These are phyloP conservation scores for Psephotus haematonotus DNA, from an alignment of 2,113 vertebrate species.

Conservation along the genomic window DNA sequence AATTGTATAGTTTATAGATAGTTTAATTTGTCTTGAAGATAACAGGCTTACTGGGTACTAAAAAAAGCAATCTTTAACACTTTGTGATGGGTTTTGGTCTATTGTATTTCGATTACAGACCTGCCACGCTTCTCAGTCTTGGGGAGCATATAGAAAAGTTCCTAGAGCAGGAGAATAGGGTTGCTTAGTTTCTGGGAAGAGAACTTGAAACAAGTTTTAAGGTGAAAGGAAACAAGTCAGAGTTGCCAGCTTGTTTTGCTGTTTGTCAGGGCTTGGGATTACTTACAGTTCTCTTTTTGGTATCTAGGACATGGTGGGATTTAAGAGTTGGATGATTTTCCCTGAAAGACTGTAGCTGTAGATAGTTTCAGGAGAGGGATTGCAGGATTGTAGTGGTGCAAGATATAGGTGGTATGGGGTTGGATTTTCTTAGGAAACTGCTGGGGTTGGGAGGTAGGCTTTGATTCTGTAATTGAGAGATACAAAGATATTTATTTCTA, in stretches of 20 bases:
- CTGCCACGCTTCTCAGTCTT: background rate
- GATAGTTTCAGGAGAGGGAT: background rate
- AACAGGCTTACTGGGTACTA: background rate
- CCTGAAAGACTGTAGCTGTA: background rate
- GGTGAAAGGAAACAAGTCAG: background rate
- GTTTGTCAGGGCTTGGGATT: background rate
- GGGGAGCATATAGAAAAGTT: background rate
- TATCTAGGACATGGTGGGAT: background rate
- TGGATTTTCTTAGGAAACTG: background rate
- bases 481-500: background rate
- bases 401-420: fast-evolving
- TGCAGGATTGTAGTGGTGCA: background rate
- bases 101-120: background rate
- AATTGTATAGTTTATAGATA: background rate
- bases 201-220: background rate
- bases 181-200: background rate
- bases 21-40: background rate
- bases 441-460: background rate
- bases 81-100: background rate
- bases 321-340: background rate
- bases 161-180: background rate
- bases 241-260: background rate
- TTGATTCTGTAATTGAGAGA: background rate
- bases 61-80: background rate
- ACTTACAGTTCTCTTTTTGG: background rate